Conservation (phyloP, 2,888 invertebrate genomes). For the Tachina fera region DNA sequence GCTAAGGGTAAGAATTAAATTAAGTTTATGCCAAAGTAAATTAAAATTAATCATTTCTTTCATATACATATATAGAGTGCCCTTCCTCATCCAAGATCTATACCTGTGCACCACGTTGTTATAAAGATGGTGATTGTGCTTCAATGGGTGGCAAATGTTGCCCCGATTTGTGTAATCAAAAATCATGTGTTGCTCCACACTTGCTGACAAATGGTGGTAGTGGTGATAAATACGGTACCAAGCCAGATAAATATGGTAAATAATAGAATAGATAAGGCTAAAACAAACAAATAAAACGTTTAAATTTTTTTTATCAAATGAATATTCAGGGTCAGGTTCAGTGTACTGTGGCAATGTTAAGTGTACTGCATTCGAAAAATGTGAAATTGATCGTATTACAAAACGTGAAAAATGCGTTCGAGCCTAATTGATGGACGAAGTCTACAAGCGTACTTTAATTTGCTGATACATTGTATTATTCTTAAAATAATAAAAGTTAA, state of each 20-base stretch:
- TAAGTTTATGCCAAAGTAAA: no score
- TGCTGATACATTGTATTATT: no score
- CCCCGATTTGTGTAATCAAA: conserved; percentile 86
- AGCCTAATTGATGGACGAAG: conserved; percentile 77
- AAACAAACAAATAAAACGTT: background rate
- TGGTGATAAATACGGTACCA: conserved; percentile 56
- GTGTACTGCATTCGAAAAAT: conserved; percentile 86
- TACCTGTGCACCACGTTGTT: conserved; percentile 86
- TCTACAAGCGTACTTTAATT: background rate
- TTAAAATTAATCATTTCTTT: background rate
- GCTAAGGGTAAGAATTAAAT: conserved; percentile 42
- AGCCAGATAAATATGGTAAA: conserved; percentile 63
- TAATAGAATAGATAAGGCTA: conserved; percentile 47
- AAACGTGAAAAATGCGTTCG: conserved; percentile 86
- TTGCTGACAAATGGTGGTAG: conserved; percentile 51
- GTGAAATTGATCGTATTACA: conserved; percentile 85
- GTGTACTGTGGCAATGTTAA: conserved; percentile 87
- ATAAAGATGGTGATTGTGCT: conserved; percentile 85
- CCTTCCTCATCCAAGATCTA: conserved; percentile 86
- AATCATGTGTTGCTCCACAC: conserved; percentile 85
- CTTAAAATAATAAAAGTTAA: no score
- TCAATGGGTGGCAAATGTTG: conserved; percentile 86
- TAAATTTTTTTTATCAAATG: background rate
- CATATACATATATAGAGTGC: conserved; percentile 79
- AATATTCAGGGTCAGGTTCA: conserved; percentile 80